These are phyloP conservation scores for Parazoanthus atlanticus DNA, from an alignment of 92 coral and sea anemone species.

Conservation along the genomic window DNA sequence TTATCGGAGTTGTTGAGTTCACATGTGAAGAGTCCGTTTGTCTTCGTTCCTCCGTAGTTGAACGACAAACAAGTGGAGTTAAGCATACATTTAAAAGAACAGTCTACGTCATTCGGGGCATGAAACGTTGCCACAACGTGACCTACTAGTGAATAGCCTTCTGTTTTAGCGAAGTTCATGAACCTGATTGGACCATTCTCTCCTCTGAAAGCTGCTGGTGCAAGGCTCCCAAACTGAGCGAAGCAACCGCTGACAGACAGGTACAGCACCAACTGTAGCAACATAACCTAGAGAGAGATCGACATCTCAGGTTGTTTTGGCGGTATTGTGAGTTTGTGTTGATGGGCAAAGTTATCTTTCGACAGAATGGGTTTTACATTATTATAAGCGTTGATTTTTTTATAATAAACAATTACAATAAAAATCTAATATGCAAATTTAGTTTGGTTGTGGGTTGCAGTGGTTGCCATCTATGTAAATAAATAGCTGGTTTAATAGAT, in stretches of 20 bases:
- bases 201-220: too few relatives aligned
- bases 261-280: not conserved
- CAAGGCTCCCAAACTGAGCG: not conserved
- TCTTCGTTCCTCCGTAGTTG: slow-evolving; percentile 2
- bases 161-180: not conserved
- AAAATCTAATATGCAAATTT: too few relatives aligned
- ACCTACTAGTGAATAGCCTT: not conserved
- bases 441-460: too few relatives aligned
- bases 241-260: not conserved
- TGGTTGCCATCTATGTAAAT: too few relatives aligned
- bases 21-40: not conserved
- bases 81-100: not conserved
- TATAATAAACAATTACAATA: too few relatives aligned
- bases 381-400: too few relatives aligned
- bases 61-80: not conserved
- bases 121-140: not conserved
- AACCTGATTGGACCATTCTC: not conserved
- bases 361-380: too few relatives aligned
- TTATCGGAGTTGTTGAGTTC: not conserved
- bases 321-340: too few relatives aligned
- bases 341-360: too few relatives aligned
- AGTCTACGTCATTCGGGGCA: not conserved
- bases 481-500: too few relatives aligned
- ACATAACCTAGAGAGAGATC: not conserved
- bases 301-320: too few relatives aligned